These are phyloP conservation scores for Ladona fulva DNA, from an alignment of 1,140 invertebrate species.

Conservation along the genomic window DNA sequence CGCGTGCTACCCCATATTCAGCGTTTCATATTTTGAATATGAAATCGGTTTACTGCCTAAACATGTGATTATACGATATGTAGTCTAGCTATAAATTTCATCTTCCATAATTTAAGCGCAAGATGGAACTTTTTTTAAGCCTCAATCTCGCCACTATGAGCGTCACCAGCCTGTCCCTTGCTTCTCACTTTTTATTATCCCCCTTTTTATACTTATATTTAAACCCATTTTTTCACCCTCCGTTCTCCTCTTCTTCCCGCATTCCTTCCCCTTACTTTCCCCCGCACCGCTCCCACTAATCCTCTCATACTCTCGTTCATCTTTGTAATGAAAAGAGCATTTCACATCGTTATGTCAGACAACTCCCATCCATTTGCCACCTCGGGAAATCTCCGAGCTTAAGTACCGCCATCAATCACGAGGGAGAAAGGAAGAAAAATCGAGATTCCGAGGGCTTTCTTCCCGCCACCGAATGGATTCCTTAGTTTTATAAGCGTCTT, in stretches of 20 bases:
- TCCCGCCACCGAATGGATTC: neutral
- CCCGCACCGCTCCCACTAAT: neutral
- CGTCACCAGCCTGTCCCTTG: too few species aligned
- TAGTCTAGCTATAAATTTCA: too few species aligned
- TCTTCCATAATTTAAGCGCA: too few species aligned
- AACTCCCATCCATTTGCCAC: slow-evolving; percentile 7
- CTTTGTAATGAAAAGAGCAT: slow-evolving; percentile 5
- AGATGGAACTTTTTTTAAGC: too few species aligned
- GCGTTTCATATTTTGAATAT: too few species aligned
- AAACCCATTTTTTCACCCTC: too few species aligned
- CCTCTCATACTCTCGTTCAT: neutral
- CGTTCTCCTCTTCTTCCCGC: neutral
- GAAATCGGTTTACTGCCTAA: too few species aligned
- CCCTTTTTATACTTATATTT: too few species aligned
- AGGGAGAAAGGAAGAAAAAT: neutral
- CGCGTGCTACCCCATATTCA: too few species aligned
- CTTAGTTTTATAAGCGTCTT: neutral
- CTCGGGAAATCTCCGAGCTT: neutral
- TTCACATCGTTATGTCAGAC: slow-evolving; percentile 4
- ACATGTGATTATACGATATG: too few species aligned
- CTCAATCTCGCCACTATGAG: too few species aligned
- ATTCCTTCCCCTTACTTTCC: neutral
- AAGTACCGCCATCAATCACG: neutral
- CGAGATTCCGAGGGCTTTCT: neutral
- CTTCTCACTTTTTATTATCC: too few species aligned